Base-by-base conservation (phyloP, 2,888 invertebrate species). In the Xanthorhoe designata region DNA sequence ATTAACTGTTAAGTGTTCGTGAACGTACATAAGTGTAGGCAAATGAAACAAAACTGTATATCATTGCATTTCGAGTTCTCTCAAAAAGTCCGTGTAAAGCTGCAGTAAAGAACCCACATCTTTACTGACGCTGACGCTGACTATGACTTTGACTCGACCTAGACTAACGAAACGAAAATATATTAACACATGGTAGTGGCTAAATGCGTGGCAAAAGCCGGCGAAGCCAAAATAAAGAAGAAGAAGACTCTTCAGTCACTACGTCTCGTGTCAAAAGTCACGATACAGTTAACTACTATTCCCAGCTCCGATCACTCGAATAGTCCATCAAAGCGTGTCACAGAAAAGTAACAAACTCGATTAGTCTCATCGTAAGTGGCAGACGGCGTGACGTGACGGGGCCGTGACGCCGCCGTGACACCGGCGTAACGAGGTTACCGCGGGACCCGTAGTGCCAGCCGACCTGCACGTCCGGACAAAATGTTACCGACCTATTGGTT, bases 351-450 rank as follows among this genome's bases (percentile, higher is more conserved):
- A 24, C 45, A 59, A 58, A 66, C 54, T 62, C 42, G 54, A 62
- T 66, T 54, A 57, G 58, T 50, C 29, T 60, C 64, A 45, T 52
- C 42, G 62, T 55, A 60, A 67, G 45, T 63, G 61, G 45, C 65
- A 56, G 64, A 29, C 65, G 18, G 50, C 45, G n/a, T 61, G 54
- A 64, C 58, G 66, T 50, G 15, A 58, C 66, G 69, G 38, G 38
- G 52, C 64, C 65, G 54, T 15, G 9, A 52, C 32, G 56, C 69
- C 56, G 5, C 18, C 59, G 59, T 19, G 54, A 53, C 53, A 17
- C 35, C 49, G 10, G 24, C 10, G 56, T 67, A 71, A 73, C 65
- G 62, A 68, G 64, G 67, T 72, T 69, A 72, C 57, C 67, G 19
- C 35, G 57, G 59, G 45, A 35, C 45, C 10, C 42, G 49, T 32